Percentiles rank a stretch among this genome's conserved stretches.
These are phyloP conservation scores for Microtus richardsoni DNA, from an alignment of 2,113 vertebrate species.

Conservation along the genomic window DNA sequence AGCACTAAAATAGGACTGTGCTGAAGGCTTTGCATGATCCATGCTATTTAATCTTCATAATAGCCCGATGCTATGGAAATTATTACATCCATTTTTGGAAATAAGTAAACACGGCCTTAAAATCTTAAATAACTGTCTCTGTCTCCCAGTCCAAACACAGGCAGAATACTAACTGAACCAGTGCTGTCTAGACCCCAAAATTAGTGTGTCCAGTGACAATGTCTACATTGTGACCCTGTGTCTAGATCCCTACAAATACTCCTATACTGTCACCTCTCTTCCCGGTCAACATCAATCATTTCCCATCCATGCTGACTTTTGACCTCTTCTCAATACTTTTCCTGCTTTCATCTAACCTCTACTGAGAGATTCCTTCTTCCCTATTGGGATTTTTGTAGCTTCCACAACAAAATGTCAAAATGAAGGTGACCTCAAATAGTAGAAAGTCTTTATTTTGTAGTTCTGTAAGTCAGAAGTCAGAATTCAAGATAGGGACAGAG, in stretches of 20 bases:
- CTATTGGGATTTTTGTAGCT: background rate
- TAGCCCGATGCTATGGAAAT: background rate
- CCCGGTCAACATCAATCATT: background rate
- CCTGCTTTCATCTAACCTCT: background rate
- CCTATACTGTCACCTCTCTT: background rate
- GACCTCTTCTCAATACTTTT: background rate
- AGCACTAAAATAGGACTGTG: constrained; percentile 23
- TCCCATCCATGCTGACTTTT: background rate
- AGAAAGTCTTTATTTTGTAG: background rate
- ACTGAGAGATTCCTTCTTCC: too few relatives aligned
- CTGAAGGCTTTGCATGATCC: background rate
- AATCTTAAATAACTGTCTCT: constrained; percentile 23
- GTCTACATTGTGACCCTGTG: too few relatives aligned
- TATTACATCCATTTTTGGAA: constrained; percentile 32
- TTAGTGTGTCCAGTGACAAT: background rate
- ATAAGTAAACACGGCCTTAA: background rate
- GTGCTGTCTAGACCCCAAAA: background rate
- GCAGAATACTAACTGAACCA: background rate
- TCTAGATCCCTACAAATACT: background rate
- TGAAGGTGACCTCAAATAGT: background rate
- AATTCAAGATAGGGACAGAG: background rate
- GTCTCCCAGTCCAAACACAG: background rate
- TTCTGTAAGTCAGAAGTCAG: background rate
- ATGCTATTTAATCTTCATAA: constrained; percentile 44
- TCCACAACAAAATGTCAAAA: background rate